Evolutionary conservation across 2,888 invertebrate species (phyloP).

Genomic region (Phorcus lineatus): DNA sequence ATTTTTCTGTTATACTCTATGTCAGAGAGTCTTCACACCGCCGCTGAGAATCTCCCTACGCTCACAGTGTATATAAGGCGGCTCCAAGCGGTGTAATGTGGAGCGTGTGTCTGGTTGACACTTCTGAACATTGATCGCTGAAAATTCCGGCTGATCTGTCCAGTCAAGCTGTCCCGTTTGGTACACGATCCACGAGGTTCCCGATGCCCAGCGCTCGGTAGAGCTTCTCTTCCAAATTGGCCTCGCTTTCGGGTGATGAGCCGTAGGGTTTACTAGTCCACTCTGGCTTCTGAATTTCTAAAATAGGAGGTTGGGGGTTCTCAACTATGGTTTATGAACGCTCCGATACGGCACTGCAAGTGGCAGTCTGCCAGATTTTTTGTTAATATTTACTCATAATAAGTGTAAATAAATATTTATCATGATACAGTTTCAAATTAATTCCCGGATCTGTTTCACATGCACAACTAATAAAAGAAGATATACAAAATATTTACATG

Average conservation of each 20-base stretch:
- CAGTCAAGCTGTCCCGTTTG: conserved; percentile 55
- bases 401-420: no score
- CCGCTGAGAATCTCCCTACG: no score
- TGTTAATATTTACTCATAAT: background rate
- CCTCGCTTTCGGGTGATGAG: conserved; percentile 29
- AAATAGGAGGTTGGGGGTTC: conserved; percentile 64
- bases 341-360: conserved; percentile 60
- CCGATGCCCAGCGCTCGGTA: conserved; percentile 61
- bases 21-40: no score
- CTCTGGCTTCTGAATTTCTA: conserved; percentile 54
- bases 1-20: no score
- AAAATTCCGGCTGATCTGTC: conserved; percentile 64
- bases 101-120: conserved; percentile 68
- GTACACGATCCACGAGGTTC: conserved; percentile 46
- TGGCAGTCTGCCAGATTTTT: conserved; percentile 59
- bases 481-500: no score
- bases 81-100: conserved; percentile 4
- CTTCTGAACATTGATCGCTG: conserved; percentile 71
- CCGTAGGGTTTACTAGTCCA: conserved; percentile 52
- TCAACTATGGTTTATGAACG: conserved; percentile 54
- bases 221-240: conserved; percentile 32
- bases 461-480: no score
- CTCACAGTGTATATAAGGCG: no score
- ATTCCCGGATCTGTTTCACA: no score
- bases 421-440: no score